Percentiles rank a stretch among this genome's conserved stretches.
Conservation (phyloP, 2,113 vertebrate species). For the Corvus cornix region DNA sequence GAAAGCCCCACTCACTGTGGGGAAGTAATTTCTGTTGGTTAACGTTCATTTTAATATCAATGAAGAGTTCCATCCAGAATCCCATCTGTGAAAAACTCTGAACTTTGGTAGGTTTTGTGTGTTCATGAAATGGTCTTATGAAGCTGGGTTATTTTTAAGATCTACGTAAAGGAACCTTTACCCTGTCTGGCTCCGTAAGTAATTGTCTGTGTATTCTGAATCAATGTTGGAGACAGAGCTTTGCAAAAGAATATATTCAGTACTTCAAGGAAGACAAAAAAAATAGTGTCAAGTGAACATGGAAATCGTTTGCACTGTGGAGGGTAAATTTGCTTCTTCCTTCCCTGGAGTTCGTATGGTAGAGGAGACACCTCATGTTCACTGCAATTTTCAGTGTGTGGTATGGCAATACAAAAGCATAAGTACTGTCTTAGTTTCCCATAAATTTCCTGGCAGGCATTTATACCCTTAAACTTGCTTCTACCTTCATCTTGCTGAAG, state of each 20-base stretch:
- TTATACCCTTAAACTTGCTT: neutral
- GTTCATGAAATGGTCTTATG: neutral
- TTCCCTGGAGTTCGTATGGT: neutral
- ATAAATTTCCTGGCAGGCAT: neutral
- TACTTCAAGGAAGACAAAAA: neutral
- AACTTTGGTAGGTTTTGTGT: neutral
- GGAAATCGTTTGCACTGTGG: neutral
- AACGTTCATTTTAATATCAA: neutral
- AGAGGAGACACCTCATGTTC: neutral
- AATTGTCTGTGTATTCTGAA: neutral
- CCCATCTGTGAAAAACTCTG: neutral
- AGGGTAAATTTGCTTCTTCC: neutral
- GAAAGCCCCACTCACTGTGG: neutral
- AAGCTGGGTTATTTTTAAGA: neutral
- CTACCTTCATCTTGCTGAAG: neutral
- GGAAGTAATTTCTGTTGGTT: slow-evolving; percentile 11
- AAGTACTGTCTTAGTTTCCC: neutral
- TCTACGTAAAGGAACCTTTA: neutral
- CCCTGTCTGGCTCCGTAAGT: neutral
- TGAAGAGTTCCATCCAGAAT: neutral
- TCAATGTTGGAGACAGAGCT: neutral
- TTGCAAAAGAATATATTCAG: neutral
- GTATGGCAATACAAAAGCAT: neutral
- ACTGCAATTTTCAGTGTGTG: neutral
- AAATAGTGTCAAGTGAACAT: neutral